Evolutionary conservation across 2,888 invertebrate species (phyloP), one percentile per base, ranked within the genome.

Genomic region (Alsophila aescularia): DNA sequence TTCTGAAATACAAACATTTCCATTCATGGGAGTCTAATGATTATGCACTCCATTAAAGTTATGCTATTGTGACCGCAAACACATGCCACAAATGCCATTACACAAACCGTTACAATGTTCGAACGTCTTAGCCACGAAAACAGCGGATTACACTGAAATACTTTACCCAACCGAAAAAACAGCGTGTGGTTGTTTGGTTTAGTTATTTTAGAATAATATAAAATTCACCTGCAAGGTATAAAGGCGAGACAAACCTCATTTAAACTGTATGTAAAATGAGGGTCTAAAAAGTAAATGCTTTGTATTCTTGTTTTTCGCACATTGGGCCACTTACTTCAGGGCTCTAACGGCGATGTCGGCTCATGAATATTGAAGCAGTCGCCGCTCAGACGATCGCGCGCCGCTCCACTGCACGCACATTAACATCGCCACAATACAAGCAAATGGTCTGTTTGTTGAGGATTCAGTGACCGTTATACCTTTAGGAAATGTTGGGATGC

Each of bases 281-380:
- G 44, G 53, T 43, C 53, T 51, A 43, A 56, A 60, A 63, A 61
- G 58, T 66, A 63, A 62, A 62, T 58, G 60, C 50, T 60, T 56
- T 59, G 56, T 60, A 58, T 56, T 52, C 60, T 51, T 60, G 59
- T 55, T 57, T 58, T 65, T 55, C 57, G 58, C 45, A 58, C 44
- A 54, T 50, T 58, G 59, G 64, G 67, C 67, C 73, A 69, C 77
- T 66, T 64, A 69, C 72, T 75, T 68, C 62, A 66, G 67, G 67
- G 76, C 77, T 53, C 68, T 69, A 66, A 71, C 72, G 73, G 73
- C 70, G 70, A 80, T 82, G 81, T 84, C 79, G 62, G 67, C 76
- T 87, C 87, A 87, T 89, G 88, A 87, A 89, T 89, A 89, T 89
- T 85, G 81, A 87, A 81, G 66, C 68, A 70, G 70, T 72, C 74